Evolutionary conservation across 2,797 vertebrate species (phyloP), one percentile per base, ranked within the genome.

Genomic region (Hydrophis major): DNA sequence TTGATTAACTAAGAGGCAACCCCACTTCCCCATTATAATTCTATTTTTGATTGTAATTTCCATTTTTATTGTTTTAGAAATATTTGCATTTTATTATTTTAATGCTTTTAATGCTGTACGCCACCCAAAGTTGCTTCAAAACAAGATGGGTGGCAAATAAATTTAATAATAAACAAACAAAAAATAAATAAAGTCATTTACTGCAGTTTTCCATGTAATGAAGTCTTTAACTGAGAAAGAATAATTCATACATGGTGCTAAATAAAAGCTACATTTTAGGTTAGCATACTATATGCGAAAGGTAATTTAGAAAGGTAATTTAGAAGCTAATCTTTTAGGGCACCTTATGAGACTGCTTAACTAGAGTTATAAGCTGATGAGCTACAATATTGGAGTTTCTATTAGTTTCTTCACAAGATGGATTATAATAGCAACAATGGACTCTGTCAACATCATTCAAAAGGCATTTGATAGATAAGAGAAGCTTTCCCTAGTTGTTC

Each of bases 391-490:
- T 90, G 53, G 6, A 47, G 32, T 59, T 59, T 87, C 11, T 16
- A 63, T 83, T 60, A 50, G 88, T 18, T 27, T 10, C 47, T 91
- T 61, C 18, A 61, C 7, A 37, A 74, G 87, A 12, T 53, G 13
- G 57, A 55, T 92, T 87, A 86, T 91, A 57, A 16, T 87, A 16
- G 57, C 83, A 55, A 69, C 50, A 95, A 90, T 12, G 60, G 27
- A n/a, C 50, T 89, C 50, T 28, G 47, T 61, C n/a, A 37, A 47
- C 10, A 69, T 18, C 47, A 55, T 53, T 22, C 74, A 83, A 83
- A 53, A 25, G 20, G 4, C 37, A 83, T 83, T 42, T 83, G 8
- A 47, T 22, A 78, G 22, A 10, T 8, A 7, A 53, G 28, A 66
- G n/a, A 53, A 66, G 27, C 27, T 22, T 66, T 28, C n/a, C n/a